Conservation (phyloP, 64 coral and sea anemone genomes). For the Dendrophyllia cribrosa region DNA sequence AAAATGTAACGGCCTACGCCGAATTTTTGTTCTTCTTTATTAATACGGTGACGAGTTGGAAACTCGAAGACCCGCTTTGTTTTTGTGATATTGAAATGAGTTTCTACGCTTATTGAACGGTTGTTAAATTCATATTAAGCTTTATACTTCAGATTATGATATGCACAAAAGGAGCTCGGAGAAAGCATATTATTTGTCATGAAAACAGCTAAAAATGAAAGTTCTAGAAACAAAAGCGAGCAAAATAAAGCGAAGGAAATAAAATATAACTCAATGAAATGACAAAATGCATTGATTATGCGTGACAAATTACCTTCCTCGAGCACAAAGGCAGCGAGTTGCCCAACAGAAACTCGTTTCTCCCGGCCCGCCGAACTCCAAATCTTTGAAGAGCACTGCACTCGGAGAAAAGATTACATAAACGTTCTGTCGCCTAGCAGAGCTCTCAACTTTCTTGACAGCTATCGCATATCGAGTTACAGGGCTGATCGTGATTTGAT, state of each 20-base stretch:
- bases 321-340: neutral
- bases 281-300: neutral
- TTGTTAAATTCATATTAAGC: neutral
- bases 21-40: too few species aligned
- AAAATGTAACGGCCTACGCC: neutral
- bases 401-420: neutral
- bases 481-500: neutral
- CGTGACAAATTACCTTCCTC: conserved; percentile 20
- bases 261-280: neutral
- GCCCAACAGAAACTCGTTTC: conserved; percentile 17
- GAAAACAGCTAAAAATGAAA: neutral
- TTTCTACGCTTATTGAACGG: neutral
- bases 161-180: too few species aligned
- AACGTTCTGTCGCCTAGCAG: neutral
- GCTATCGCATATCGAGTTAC: conserved; percentile 20
- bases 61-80: neutral
- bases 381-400: neutral
- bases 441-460: conserved; percentile 32
- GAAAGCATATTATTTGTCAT: too few species aligned
- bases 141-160: too few species aligned
- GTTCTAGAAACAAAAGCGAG: neutral
- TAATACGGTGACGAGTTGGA: neutral
- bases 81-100: neutral
- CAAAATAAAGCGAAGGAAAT: neutral
- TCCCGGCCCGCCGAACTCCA: neutral